Conservation (phyloP, 2,113 vertebrate species). For the Salvator merianae region DNA sequence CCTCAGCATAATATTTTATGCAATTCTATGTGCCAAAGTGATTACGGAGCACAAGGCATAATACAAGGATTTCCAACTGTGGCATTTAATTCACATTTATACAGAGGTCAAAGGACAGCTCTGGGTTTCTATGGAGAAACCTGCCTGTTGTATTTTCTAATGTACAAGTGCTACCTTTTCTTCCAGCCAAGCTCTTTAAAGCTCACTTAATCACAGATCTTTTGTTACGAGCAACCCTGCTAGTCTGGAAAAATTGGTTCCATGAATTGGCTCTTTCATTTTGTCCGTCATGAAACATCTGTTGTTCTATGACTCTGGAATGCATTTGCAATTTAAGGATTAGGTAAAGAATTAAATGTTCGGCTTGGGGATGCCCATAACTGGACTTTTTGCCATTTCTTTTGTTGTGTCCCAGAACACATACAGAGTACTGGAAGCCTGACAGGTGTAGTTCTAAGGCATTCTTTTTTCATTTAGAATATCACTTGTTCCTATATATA, state of each 20-base stretch:
- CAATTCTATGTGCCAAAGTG: neutral
- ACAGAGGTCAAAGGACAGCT: neutral
- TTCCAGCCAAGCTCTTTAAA: neutral
- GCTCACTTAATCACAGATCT: neutral
- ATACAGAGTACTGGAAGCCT: neutral
- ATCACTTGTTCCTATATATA: no score
- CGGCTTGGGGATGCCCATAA: neutral
- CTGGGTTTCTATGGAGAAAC: neutral
- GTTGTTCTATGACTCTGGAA: neutral
- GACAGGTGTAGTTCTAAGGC: neutral
- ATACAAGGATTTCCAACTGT: neutral
- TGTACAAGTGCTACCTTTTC: neutral
- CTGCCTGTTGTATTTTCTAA: neutral
- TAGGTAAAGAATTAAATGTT: neutral
- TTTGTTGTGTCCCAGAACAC: neutral
- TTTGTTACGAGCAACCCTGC: neutral
- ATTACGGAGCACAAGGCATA: neutral
- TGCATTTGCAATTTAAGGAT: neutral
- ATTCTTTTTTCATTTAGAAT: no score
- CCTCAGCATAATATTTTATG: neutral
- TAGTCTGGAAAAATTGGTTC: neutral
- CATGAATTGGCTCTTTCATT: neutral
- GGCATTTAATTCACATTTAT: neutral
- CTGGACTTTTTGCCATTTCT: neutral
- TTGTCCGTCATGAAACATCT: neutral